These are phyloP conservation scores for Drosophila infuscata DNA, from an alignment of 2,888 invertebrate genomes.

Conservation along the genomic window DNA sequence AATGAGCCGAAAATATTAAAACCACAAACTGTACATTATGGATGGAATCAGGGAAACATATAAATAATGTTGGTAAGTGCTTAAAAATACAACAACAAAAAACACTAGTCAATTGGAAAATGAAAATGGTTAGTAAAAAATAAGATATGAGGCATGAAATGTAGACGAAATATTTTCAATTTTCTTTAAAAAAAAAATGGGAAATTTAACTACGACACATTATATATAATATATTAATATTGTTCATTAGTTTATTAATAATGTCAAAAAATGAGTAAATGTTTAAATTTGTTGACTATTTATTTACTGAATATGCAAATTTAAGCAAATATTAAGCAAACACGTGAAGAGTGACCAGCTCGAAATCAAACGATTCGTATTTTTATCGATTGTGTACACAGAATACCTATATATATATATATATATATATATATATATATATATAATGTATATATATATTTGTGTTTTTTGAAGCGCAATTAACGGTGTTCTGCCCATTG, in stretches of 20 bases:
- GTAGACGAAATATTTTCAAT: too few relatives aligned
- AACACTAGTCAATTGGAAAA: neutral
- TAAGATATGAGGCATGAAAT: too few relatives aligned
- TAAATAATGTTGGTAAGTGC: too few relatives aligned
- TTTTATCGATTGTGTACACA: neutral
- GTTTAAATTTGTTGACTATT: neutral
- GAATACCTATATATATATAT: neutral
- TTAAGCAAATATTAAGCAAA: neutral
- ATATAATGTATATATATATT: too few relatives aligned
- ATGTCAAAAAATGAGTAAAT: neutral
- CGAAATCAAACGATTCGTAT: neutral
- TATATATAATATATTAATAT: too few relatives aligned
- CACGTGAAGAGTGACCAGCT: neutral
- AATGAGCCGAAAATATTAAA: constrained; percentile 1
- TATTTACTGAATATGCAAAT: neutral
- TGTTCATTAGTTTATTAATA: neutral
- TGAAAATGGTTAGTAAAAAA: neutral
- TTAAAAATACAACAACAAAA: neutral
- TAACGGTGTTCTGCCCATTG: constrained; percentile 32
- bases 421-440: too few relatives aligned
- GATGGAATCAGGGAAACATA: neutral
- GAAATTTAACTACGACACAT: too few relatives aligned
- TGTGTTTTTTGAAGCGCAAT: constrained; percentile 9
- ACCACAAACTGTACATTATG: neutral
- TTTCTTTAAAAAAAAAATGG: too few relatives aligned